These are phyloP conservation scores for Protaetia brevitarsis DNA, from an alignment of 1,140 invertebrate genomes.

Conservation along the genomic window DNA sequence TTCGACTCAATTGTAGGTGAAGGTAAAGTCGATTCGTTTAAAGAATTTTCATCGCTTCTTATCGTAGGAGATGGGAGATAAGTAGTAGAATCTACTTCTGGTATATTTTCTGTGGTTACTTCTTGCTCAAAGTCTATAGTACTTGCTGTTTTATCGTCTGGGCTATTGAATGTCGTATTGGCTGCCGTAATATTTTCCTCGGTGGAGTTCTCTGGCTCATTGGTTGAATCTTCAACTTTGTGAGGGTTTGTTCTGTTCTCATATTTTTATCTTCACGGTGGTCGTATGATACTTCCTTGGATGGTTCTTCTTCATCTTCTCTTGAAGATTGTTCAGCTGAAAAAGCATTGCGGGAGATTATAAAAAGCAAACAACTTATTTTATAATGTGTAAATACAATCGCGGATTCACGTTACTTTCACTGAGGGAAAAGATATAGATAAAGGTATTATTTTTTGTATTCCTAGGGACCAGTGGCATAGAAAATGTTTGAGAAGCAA, in stretches of 20 bases:
- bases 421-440: too few species aligned
- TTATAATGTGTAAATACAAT: too few species aligned
- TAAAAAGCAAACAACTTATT: too few species aligned
- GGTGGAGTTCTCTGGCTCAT: too few species aligned
- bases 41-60: background rate
- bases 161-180: too few species aligned
- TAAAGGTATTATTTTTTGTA: too few species aligned
- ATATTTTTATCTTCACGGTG: background rate
- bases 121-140: too few species aligned
- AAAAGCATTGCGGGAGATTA: too few species aligned
- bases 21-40: background rate
- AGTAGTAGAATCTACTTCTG: background rate
- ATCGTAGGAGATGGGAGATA: background rate
- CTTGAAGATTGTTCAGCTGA: background rate
- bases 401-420: too few species aligned
- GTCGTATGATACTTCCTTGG: background rate
- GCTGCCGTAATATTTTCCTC: too few species aligned
- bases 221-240: background rate
- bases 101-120: background rate
- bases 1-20: background rate
- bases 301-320: background rate
- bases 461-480: too few species aligned
- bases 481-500: too few species aligned
- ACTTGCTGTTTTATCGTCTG: background rate
- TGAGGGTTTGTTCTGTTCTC: background rate